Base-by-base conservation (phyloP, 2,113 vertebrate genomes). In the Oxyruncus cristatus region DNA sequence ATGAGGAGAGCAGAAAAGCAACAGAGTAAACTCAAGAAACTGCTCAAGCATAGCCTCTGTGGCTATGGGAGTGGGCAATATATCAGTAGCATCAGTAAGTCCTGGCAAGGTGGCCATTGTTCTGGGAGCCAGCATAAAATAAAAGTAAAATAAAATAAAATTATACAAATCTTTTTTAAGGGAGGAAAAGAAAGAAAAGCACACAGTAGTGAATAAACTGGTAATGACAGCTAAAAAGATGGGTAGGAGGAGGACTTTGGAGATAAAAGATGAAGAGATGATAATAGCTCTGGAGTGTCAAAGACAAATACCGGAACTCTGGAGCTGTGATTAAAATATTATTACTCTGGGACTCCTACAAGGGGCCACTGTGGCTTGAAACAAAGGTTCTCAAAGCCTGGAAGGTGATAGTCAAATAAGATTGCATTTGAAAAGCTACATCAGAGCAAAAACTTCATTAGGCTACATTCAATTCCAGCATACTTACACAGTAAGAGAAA, bases 1-100 rank as follows among this genome's bases (percentile, higher is more conserved):
- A 49, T 1, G 1, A 10, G 32, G 14, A 67, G 18, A 80, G 24
- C 12, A 76, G 42, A 67, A 59, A 66, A 86, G 14, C 23, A 82
- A 9, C 8, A 22, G 11, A 8, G 41, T 14, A 39, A 32, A 73
- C 19, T 44, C 22, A 19, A 53, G 42, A 67, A 76, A 58, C 4
- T 17, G 32, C 23, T 16, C 1, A 3, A 68, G 39, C 3, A 4
- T 8, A 17, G 13, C 21, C 13, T 75, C 46, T 47, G 9, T 71
- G 39, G 24, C 16, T 39, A 4, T 33, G 21, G 46, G 12, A 39
- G 53, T 24, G 26, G 49, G 11, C 27, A 63, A 33, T 11, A 30
- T 0, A 1, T 44, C 20, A 20, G 33, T 4, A 15, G 28, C 26
- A 55, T 12, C 68, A 41, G n/a, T 19, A 63, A 39, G 21, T 59